These are phyloP conservation scores for Meloidogyne exigua DNA, from an alignment of 1,140 invertebrate genomes.

Conservation along the genomic window DNA sequence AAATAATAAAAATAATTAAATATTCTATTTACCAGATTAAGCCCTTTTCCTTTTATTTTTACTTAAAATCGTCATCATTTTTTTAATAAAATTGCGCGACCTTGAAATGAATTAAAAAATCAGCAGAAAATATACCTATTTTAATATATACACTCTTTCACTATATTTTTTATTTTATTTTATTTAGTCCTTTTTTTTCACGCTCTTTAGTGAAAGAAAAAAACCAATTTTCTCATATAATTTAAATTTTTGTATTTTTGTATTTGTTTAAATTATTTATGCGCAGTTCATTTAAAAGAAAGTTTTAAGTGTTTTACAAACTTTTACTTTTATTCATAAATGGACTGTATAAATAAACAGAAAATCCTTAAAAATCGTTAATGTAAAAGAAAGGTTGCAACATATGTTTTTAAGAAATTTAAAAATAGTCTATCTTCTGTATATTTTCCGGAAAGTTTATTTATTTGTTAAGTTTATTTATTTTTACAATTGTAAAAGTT, in stretches of 20 bases:
- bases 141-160: not conserved
- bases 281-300: not conserved
- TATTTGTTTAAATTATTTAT: not conserved
- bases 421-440: not conserved
- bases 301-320: conserved; percentile 1
- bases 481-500: not conserved
- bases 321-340: not conserved
- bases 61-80: not conserved
- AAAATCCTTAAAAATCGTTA: too few species aligned
- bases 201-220: not conserved
- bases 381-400: too few species aligned
- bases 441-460: not conserved
- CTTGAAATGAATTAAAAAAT: not conserved
- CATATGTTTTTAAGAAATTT: too few species aligned
- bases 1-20: too few species aligned
- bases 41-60: not conserved
- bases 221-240: too few species aligned
- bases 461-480: not conserved
- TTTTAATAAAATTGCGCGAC: not conserved
- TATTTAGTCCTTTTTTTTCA: too few species aligned
- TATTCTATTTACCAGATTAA: too few species aligned
- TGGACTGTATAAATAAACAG: not conserved
- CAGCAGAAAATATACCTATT: not conserved
- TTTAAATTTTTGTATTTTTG: not conserved
- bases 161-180: not conserved